A percentile compares a stretch with the other conserved stretches of the same genome.
These are phyloP conservation scores for Callopanchax toddi DNA, from an alignment of 2,113 vertebrate species.

Conservation along the genomic window DNA sequence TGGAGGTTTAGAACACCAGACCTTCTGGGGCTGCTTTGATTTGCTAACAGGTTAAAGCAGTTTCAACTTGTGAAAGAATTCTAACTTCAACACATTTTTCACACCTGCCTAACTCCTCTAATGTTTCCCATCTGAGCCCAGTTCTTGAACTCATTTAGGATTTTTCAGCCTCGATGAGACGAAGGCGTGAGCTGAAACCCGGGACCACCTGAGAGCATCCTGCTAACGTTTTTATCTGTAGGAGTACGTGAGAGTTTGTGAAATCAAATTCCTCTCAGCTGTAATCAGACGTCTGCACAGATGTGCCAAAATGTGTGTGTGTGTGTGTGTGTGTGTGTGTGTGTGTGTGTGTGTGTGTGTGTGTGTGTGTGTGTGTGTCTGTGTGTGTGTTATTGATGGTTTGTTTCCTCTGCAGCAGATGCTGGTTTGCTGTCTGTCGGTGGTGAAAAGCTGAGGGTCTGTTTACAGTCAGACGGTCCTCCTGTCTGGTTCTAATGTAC, in stretches of 20 bases:
- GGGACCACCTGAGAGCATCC: too few relatives aligned
- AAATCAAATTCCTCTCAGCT: slow-evolving; percentile 28
- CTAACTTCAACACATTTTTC: too few relatives aligned
- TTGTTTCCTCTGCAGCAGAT: slow-evolving; percentile 51
- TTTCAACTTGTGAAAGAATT: too few relatives aligned
- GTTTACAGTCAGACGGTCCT: slow-evolving; percentile 69
- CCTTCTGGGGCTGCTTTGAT: too few relatives aligned
- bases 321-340: neutral
- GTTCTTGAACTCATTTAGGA: too few relatives aligned
- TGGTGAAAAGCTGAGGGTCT: slow-evolving; percentile 64
- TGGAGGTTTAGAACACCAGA: too few relatives aligned
- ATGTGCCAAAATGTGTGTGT: neutral
- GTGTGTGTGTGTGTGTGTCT: slow-evolving; percentile 8
- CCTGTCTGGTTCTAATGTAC: slow-evolving; percentile 75
- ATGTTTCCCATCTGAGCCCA: too few relatives aligned
- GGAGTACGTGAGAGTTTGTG: slow-evolving; percentile 23
- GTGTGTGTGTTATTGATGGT: neutral
- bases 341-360: neutral
- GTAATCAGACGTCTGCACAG: slow-evolving; percentile 29
- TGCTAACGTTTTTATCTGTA: slow-evolving; percentile 13
- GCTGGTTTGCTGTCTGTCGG: slow-evolving; percentile 48
- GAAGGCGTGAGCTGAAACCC: too few relatives aligned
- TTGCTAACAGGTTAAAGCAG: too few relatives aligned
- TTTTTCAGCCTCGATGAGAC: too few relatives aligned
- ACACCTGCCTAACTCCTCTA: too few relatives aligned